These are phyloP conservation scores for Brenthis hecate DNA, from an alignment of 2,888 invertebrate species.

Conservation along the genomic window DNA sequence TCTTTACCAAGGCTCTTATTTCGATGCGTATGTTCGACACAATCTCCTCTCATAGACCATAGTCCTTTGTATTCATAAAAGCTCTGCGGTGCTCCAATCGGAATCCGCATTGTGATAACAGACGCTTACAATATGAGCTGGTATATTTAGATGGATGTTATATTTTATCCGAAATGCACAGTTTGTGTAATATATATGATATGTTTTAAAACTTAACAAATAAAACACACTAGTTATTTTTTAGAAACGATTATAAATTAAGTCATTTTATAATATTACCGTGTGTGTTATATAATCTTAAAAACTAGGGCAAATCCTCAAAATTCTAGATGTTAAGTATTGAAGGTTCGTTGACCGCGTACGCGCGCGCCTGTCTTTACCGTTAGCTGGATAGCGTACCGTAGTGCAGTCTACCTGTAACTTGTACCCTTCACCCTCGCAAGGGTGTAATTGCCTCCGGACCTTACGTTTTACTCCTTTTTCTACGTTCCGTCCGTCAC, in stretches of 20 bases:
- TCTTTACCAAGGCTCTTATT: slow-evolving; percentile 18
- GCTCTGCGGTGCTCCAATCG: slow-evolving; percentile 46
- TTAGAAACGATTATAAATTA: neutral
- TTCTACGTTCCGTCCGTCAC: slow-evolving; percentile 25
- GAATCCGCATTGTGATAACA: slow-evolving; percentile 47
- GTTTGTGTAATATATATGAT: neutral
- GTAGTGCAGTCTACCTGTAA: slow-evolving; percentile 48
- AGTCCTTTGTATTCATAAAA: slow-evolving; percentile 56
- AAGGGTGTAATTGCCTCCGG: slow-evolving; percentile 38
- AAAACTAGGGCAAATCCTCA: slow-evolving; percentile 70
- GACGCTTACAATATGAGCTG: slow-evolving; percentile 27
- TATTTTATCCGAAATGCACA: neutral
- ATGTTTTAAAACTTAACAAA: neutral
- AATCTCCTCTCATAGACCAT: slow-evolving; percentile 35
- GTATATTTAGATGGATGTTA: slow-evolving; percentile 17
- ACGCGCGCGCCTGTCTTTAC: slow-evolving; percentile 61
- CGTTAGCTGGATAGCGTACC: slow-evolving; percentile 62
- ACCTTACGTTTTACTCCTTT: slow-evolving; percentile 33
- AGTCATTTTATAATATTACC: neutral
- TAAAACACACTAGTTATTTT: no score
- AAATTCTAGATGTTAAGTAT: slow-evolving; percentile 73
- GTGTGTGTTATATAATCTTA: slow-evolving; percentile 39
- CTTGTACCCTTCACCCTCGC: slow-evolving; percentile 49
- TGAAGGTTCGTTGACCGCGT: slow-evolving; percentile 71
- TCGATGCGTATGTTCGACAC: slow-evolving; percentile 26